A percentile compares a stretch with the other conserved stretches of the same genome.
These are phyloP conservation scores for Calyptomena viridis DNA, from an alignment of 2,113 vertebrate species.

Conservation along the genomic window DNA sequence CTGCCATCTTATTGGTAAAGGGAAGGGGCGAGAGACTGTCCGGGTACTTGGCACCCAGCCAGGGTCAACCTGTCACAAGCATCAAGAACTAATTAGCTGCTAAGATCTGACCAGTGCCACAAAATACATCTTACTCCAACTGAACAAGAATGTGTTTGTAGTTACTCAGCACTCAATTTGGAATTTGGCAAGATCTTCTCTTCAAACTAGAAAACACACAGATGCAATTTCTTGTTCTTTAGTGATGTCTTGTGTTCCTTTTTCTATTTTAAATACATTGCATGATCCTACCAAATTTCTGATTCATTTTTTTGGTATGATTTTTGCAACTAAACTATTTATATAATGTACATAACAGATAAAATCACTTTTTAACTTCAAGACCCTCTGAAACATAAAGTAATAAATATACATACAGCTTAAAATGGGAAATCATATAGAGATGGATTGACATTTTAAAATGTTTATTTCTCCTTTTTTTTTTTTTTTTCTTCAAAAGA, in stretches of 20 bases:
- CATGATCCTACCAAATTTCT: neutral
- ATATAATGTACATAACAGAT: neutral
- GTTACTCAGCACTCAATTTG: neutral
- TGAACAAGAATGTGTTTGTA: neutral
- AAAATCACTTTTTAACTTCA: slow-evolving; percentile 16
- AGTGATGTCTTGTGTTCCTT: neutral
- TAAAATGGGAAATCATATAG: neutral
- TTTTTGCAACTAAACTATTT: slow-evolving; percentile 30
- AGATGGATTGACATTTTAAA: neutral
- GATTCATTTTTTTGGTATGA: neutral
- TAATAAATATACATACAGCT: neutral
- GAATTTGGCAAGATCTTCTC: slow-evolving; percentile 22
- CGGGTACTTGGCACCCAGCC: no score
- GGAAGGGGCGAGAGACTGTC: no score
- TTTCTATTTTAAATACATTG: slow-evolving; percentile 38
- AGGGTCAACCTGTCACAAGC: no score
- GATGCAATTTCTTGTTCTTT: slow-evolving; percentile 28
- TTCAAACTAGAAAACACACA: slow-evolving; percentile 17
- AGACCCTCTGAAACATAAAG: neutral
- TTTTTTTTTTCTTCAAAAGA: neutral
- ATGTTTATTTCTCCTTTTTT: neutral
- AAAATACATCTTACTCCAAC: neutral
- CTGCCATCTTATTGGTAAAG: no score
- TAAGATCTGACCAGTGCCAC: neutral
- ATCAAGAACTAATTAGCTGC: neutral